Conservation (phyloP, 2,113 vertebrate species). For the Xyliphius kryptos region DNA sequence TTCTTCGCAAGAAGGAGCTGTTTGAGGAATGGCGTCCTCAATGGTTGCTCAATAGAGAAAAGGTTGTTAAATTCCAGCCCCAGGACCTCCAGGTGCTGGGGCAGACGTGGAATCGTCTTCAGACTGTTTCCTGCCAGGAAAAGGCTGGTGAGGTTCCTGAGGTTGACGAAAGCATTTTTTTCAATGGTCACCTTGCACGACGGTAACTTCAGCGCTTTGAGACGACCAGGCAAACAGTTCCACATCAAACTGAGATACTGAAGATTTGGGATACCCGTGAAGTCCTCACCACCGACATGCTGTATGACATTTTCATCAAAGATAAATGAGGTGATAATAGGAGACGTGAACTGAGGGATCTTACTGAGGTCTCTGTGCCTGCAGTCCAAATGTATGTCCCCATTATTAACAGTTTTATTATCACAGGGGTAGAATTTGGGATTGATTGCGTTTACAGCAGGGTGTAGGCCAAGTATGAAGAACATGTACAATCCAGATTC, state of each 20-base stretch:
- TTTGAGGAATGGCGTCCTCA: constrained; percentile 52
- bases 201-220: constrained; percentile 26
- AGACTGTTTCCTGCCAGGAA: constrained; percentile 66
- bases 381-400: constrained; percentile 56
- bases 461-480: constrained; percentile 43
- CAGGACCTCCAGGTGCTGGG: constrained; percentile 51
- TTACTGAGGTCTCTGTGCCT: constrained; percentile 43
- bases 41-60: constrained; percentile 44
- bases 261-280: constrained; percentile 60
- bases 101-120: constrained; percentile 57
- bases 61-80: constrained; percentile 61
- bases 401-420: constrained; percentile 23
- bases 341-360: constrained; percentile 53
- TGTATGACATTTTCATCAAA: constrained; percentile 55
- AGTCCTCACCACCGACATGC: constrained; percentile 37
- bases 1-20: constrained; percentile 55
- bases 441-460: constrained; percentile 43
- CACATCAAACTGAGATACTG: constrained; percentile 50
- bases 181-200: constrained; percentile 56
- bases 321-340: constrained; percentile 49
- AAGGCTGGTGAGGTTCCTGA: constrained; percentile 51
- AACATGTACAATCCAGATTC: constrained; percentile 39
- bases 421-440: constrained; percentile 66
- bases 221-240: constrained; percentile 56
- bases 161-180: constrained; percentile 47